These are phyloP conservation scores for Aromia moschata DNA, from an alignment of 2,888 invertebrate species.

Conservation along the genomic window DNA sequence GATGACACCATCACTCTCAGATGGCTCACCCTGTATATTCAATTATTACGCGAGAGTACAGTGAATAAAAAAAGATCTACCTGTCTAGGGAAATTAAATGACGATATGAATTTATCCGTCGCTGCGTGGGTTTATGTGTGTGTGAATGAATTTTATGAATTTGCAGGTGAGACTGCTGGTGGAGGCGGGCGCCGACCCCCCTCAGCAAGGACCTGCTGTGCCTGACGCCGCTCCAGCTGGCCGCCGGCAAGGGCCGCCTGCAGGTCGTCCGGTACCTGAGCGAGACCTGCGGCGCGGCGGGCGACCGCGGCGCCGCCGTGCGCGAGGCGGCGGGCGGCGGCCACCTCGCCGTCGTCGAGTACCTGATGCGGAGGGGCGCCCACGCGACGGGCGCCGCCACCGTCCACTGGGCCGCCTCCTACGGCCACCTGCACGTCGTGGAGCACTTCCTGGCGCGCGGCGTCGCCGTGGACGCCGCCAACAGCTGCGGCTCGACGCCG, in stretches of 20 bases:
- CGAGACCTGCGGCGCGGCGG: background rate
- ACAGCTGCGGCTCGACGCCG: background rate
- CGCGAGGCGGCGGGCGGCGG: background rate
- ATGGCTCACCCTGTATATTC: too few relatives aligned
- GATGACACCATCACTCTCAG: too few relatives aligned
- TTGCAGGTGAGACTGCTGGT: background rate
- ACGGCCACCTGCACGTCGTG: background rate
- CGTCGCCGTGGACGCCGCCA: background rate
- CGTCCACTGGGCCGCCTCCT: background rate
- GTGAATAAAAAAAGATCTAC: too few relatives aligned
- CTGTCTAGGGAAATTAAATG: too few relatives aligned
- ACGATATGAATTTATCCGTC: too few relatives aligned
- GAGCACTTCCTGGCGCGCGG: background rate
- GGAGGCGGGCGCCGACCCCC: background rate
- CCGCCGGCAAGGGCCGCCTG: too few relatives aligned
- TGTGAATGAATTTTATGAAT: too few relatives aligned
- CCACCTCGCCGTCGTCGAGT: background rate
- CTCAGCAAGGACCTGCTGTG: background rate
- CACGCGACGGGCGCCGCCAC: background rate
- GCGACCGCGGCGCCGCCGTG: background rate
- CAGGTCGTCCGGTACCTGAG: too few relatives aligned
- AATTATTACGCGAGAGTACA: too few relatives aligned
- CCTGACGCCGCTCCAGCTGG: background rate
- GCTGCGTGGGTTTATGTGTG: too few relatives aligned
- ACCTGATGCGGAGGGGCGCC: background rate